These are phyloP conservation scores for Drosophila simulans DNA, from an alignment of 1,140 invertebrate genomes.

Conservation along the genomic window DNA sequence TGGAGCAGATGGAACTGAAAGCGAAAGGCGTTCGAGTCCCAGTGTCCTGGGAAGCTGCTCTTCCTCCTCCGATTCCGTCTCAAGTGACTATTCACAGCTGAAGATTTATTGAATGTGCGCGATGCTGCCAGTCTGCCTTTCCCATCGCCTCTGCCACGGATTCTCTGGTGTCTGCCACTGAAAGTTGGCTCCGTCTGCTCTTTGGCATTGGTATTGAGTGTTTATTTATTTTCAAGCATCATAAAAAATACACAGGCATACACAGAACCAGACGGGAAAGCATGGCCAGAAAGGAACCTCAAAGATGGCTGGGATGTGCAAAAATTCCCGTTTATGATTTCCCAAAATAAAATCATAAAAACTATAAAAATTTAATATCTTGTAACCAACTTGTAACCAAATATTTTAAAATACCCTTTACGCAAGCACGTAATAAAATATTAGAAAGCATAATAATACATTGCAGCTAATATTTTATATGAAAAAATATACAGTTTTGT, in stretches of 20 bases:
- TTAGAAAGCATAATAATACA: no score
- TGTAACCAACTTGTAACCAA: not conserved
- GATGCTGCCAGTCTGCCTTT: conserved; percentile 45
- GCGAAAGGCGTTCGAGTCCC: conserved; percentile 61
- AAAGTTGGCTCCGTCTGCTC: conserved; percentile 69
- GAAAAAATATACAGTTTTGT: no score
- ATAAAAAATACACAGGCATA: conserved; percentile 73
- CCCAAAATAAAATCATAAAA: not conserved
- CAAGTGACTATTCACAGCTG: conserved; percentile 77
- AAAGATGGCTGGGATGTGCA: conserved; percentile 1
- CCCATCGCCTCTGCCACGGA: conserved; percentile 15
- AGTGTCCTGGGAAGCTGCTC: conserved; percentile 16
- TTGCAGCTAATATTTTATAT: no score
- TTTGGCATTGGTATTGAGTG: conserved; percentile 79
- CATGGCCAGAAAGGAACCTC: conserved; percentile 27
- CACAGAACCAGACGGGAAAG: conserved; percentile 33
- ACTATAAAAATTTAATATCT: not conserved
- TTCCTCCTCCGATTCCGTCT: conserved; percentile 49
- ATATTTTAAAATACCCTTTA: not conserved
- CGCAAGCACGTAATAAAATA: no score
- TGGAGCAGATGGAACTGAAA: conserved; percentile 58
- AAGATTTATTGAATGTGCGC: conserved; percentile 81
- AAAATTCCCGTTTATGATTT: conserved; percentile 17
- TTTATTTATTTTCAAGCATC: conserved; percentile 82
- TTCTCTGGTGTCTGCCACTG: conserved; percentile 46